A percentile compares a stretch with the other conserved stretches of the same genome.
Evolutionary conservation across 2,113 vertebrate genomes (phyloP).

Genomic region (Calonectris borealis): DNA sequence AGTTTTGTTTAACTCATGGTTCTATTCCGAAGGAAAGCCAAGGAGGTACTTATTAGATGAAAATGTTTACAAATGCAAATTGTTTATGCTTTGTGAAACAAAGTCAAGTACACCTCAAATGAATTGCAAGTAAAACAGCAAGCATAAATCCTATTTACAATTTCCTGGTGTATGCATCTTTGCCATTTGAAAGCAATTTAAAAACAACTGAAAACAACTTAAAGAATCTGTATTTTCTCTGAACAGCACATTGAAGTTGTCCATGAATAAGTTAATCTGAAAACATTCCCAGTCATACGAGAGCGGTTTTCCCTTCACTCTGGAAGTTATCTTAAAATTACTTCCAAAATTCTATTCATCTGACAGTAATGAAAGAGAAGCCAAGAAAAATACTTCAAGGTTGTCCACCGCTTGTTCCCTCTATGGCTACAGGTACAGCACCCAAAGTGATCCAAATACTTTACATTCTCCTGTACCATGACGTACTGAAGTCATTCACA

Average conservation of each 20-base stretch:
- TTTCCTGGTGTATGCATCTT: not conserved
- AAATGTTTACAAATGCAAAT: not conserved
- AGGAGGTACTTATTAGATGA: not conserved
- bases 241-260: not conserved
- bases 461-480: not conserved
- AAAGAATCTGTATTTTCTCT: not conserved
- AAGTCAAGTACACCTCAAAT: not conserved
- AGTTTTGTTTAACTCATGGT: not conserved
- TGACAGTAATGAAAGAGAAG: not conserved
- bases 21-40: not conserved
- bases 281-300: not conserved
- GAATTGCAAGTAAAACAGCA: not conserved
- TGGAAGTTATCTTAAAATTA: not conserved
- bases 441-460: not conserved
- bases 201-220: not conserved
- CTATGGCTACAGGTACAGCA: not conserved
- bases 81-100: not conserved
- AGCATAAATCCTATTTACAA: not conserved
- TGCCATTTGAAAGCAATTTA: not conserved
- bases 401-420: not conserved
- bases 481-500: not conserved
- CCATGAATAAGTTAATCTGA: not conserved
- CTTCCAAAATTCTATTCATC: slow-evolving; percentile 13
- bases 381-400: slow-evolving; percentile 23
- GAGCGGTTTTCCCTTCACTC: not conserved